Evolutionary conservation across 1,140 invertebrate genomes (phyloP), one percentile per base, ranked within the genome.

Genomic region (Dendrolimus kikuchii): DNA sequence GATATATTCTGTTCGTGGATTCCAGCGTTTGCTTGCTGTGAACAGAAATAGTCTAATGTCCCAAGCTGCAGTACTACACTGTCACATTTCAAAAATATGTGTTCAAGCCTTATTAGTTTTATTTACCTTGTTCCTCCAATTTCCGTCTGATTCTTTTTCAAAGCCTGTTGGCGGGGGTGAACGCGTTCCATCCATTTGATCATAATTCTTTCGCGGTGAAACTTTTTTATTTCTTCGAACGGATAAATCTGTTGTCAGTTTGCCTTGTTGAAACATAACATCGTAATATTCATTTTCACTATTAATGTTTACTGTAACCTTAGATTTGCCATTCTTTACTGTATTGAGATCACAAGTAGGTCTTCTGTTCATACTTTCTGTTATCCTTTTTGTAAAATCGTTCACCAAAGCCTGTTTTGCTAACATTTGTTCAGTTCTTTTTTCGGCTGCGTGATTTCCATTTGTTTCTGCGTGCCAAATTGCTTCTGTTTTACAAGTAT

Each of bases 221-320:
- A 23, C 23, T 23, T 23, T 23, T 23, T 23, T 23, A 23, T 23
- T 70, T 52, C 71, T 77, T 47, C 57, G 52, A 36, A 78, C 58
- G 5, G 49, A 50, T 23, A 80, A 47, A 54, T 74, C 67, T 6
- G 75, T 72, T 38, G 64, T 68, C 6, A 57, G 41, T 47, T 60
- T 55, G 39, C 55, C 62, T 46, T 73, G 62, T 46, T 68, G 49
- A 46, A 80, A 65, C 42, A 64, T 41, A 23, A 80, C 62, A 51
- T 74, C 66, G 51, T 79, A 83, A n/a, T 51, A 50, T 59, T 80
- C 74, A 10, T 66, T 69, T 6, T 74, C 71, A 37, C 67, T 64
- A n/a, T 81, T 68, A 50, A 81, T 78, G 57, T 80, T 71, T n/a
- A 81, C 62, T 44, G 66, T 67, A 7, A 83, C 59, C 49, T 62